A percentile compares a stretch with the other conserved stretches of the same genome.
These are phyloP conservation scores for Sphaeramia orbicularis DNA, from an alignment of 2,797 vertebrate species.

Conservation along the genomic window DNA sequence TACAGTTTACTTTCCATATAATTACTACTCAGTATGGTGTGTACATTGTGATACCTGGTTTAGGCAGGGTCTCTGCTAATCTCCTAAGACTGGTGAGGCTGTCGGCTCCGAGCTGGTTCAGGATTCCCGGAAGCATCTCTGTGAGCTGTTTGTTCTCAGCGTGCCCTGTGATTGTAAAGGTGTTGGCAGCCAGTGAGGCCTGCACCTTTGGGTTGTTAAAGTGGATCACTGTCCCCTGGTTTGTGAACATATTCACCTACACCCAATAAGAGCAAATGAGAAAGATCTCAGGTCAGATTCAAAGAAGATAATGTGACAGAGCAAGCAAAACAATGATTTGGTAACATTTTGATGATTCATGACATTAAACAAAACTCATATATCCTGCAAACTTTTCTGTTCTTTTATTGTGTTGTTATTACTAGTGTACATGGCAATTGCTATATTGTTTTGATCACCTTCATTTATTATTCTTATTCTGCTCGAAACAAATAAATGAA, in stretches of 20 bases:
- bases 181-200: slow-evolving; percentile 97
- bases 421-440: too few relatives aligned
- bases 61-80: slow-evolving; percentile 95
- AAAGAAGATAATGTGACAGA: background rate
- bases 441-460: too few relatives aligned
- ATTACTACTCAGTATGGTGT: background rate
- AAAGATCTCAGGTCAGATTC: background rate
- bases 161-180: slow-evolving; percentile 97
- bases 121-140: slow-evolving; percentile 97
- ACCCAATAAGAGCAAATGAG: background rate
- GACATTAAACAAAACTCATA: background rate
- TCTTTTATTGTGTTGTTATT: too few relatives aligned
- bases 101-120: slow-evolving; percentile 97
- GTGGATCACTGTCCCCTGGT: slow-evolving; percentile 97
- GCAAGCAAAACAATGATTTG: too few relatives aligned
- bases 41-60: slow-evolving; percentile 84
- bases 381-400: too few relatives aligned
- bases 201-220: slow-evolving; percentile 99
- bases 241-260: slow-evolving; percentile 99
- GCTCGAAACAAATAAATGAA: too few relatives aligned
- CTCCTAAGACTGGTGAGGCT: slow-evolving; percentile 96
- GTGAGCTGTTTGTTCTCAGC: slow-evolving; percentile 98
- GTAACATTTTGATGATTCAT: background rate
- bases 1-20: background rate
- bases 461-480: too few relatives aligned